Base-by-base conservation (phyloP, 2,888 invertebrate species). In the Dasypolia templi region DNA sequence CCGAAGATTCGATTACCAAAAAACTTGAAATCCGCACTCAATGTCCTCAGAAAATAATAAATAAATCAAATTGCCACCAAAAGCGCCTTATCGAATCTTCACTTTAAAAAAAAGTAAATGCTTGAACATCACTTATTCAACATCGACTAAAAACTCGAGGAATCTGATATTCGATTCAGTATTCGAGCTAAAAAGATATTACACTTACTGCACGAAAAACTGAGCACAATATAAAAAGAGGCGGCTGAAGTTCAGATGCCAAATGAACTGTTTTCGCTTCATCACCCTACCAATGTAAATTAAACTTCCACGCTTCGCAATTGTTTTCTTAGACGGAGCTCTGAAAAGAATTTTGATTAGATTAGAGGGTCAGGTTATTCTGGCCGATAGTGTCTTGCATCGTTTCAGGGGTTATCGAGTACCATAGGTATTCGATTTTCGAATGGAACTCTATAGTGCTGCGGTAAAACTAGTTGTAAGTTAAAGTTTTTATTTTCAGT, bases 191-290 rank as follows among this genome's bases (percentile, higher is more conserved):
- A 79, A 83, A 89, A 86, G 87, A 81, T 84, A 86, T 89, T 87
- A 89, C 85, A 86, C 86, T 84, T 75, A 79, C 80, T 75, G 73
- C 83, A 80, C 82, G 85, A 83, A 86, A 89, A 87, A 90, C 85
- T 87, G 86, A 83, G 73, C 82, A 83, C 80, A 76, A 81, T 81
- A 82, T 79, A 86, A 88, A 90, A 88, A 87, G 77, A 75, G 75
- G 79, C 82, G 72, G 72, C 72, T 80, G 84, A 89, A 89, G 84
- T 89, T 88, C 89, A 90, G 87, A 89, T 89, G 86, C 76, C 79
- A 88, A 90, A 88, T 83, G 86, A 87, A 88, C 83, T 86, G 88
- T 88, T 90, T 90, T 89, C 89, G 81, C 87, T 84, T 67, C 70
- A 75, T 77, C 83, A 83, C 62, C 71, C 75, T 66, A 81, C 89